Evolutionary conservation across 2,797 vertebrate genomes (phyloP).

Genomic region (Alfaro cultratus): DNA sequence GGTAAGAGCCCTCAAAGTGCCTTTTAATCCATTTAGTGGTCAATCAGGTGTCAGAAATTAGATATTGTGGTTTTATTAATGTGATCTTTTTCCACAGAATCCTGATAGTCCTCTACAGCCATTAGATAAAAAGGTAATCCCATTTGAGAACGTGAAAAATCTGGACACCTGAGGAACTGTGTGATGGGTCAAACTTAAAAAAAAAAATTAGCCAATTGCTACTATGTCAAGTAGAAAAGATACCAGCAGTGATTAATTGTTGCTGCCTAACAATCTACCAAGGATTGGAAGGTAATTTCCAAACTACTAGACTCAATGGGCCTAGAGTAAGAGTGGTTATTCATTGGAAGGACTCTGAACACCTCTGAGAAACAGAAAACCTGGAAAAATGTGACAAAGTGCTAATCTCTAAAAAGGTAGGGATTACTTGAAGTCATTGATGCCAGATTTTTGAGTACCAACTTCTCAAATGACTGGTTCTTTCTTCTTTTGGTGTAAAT

Average conservation of each 20-base stretch:
- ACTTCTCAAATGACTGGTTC: neutral
- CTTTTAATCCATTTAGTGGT: neutral
- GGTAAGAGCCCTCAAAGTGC: neutral
- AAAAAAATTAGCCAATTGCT: too few species aligned
- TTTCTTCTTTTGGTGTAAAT: neutral
- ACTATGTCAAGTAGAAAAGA: neutral
- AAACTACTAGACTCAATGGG: neutral
- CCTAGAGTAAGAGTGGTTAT: neutral
- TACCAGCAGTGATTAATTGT: neutral
- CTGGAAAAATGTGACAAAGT: neutral
- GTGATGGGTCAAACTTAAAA: too few species aligned
- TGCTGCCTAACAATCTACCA: neutral
- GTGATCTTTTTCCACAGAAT: neutral
- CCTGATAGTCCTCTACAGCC: neutral
- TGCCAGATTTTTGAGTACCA: neutral
- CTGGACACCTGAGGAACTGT: neutral
- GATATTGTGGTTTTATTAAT: neutral
- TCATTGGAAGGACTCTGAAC: neutral
- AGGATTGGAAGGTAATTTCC: neutral
- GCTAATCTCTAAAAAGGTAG: neutral
- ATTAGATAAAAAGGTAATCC: neutral
- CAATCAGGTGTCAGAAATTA: neutral
- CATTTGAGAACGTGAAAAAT: neutral
- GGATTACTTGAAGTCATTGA: neutral
- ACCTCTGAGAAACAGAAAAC: neutral